phyloP scores from a whole-genome alignment of 1,140 invertebrate species.

The Apis mellifera region Amel_HAv3.1 CM009940.2:3779001-3779500 shows the following conservation, averaged over 20 bases:
- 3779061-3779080: conserved; percentile 13
- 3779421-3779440: conserved; percentile 35
- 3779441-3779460: conserved; percentile 43
- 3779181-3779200: conserved; percentile 47
- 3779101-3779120: conserved; percentile 52
- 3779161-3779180: conserved; percentile 78
- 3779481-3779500: conserved; percentile 81
- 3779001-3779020: conserved; percentile 10
- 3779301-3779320: conserved; percentile 56
- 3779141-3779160: conserved; percentile 80
- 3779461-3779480: conserved; percentile 50
- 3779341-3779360: conserved; percentile 58
- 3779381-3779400: conserved; percentile 39
- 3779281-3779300: conserved; percentile 48
- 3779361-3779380: conserved; percentile 45
- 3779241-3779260: no score
- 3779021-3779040: conserved; percentile 20
- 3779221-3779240: conserved; percentile 78
- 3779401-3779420: conserved; percentile 25
- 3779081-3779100: conserved; percentile 41
- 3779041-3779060: conserved; percentile 8
- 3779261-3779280: conserved; percentile 30
- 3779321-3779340: conserved; percentile 31
- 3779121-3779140: conserved; percentile 70
- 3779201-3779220: conserved; percentile 77